A percentile compares a stretch with the other conserved stretches of the same genome.
Conservation (phyloP, 2,797 vertebrate species). For the Myotis daubentonii region DNA sequence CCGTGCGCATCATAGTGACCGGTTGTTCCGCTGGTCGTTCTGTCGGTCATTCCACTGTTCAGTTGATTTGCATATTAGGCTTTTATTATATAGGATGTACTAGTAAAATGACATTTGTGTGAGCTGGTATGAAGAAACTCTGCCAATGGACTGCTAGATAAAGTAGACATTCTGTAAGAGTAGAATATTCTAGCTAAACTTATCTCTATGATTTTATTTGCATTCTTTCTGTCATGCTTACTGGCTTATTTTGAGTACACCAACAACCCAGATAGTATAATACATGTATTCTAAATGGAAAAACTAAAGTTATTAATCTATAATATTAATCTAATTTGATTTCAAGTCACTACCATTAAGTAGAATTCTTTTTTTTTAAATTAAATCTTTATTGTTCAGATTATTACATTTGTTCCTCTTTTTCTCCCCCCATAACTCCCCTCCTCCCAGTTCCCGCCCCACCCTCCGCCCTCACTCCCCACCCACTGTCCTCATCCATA, state of each 20-base stretch:
- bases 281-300: background rate
- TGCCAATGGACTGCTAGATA: background rate
- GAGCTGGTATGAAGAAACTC: conserved; percentile 19
- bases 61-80: no score
- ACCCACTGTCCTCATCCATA: no score
- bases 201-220: conserved; percentile 19
- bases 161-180: conserved; percentile 16
- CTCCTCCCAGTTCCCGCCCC: no score
- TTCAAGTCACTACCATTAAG: background rate
- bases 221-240: conserved; percentile 55
- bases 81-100: background rate
- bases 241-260: conserved; percentile 57
- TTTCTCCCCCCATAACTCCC: no score
- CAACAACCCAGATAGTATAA: conserved; percentile 15
- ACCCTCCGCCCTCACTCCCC: no score
- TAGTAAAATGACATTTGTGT: conserved; percentile 7
- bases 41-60: no score
- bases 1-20: no score
- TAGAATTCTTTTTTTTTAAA: no score
- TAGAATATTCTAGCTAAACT: conserved; percentile 23
- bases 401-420: no score
- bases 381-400: no score
- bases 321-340: conserved; percentile 19
- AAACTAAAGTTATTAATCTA: conserved; percentile 23
- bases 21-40: no score